Evolutionary conservation across 2,797 vertebrate genomes (phyloP).

Genomic region (Euphonia xanthogaster): DNA sequence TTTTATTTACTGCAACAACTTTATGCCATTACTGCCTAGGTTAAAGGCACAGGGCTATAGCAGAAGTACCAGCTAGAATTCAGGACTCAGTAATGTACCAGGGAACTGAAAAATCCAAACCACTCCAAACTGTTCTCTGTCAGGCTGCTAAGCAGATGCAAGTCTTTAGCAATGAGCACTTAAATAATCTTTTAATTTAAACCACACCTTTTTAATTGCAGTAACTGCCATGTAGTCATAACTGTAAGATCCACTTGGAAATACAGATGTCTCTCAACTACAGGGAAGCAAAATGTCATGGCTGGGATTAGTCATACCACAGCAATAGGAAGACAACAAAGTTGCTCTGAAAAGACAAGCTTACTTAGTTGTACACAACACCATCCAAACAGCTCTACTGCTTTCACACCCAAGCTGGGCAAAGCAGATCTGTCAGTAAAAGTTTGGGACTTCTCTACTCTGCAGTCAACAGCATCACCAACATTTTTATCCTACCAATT

Average conservation of each 20-base stretch:
- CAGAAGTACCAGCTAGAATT: neutral
- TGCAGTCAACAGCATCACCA: neutral
- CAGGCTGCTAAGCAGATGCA: neutral
- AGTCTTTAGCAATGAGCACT: neutral
- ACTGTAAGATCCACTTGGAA: neutral
- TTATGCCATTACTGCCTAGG: neutral
- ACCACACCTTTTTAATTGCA: neutral
- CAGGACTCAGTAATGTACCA: neutral
- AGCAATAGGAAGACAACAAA: neutral
- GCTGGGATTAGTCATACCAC: neutral
- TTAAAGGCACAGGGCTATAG: neutral
- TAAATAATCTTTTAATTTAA: neutral
- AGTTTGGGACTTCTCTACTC: neutral
- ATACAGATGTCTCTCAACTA: neutral
- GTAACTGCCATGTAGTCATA: neutral
- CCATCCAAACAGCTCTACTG: neutral
- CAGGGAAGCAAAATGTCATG: fast-evolving
- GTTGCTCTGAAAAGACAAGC: neutral
- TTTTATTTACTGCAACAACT: constrained; percentile 32
- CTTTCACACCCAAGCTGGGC: neutral
- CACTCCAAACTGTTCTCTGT: neutral
- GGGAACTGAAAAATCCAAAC: neutral
- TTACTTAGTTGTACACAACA: neutral
- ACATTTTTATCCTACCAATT: neutral
- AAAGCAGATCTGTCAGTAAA: neutral